phyloP scores from a whole-genome alignment of 2,113 vertebrate genomes.

The Pipra filicauda region DNA sequence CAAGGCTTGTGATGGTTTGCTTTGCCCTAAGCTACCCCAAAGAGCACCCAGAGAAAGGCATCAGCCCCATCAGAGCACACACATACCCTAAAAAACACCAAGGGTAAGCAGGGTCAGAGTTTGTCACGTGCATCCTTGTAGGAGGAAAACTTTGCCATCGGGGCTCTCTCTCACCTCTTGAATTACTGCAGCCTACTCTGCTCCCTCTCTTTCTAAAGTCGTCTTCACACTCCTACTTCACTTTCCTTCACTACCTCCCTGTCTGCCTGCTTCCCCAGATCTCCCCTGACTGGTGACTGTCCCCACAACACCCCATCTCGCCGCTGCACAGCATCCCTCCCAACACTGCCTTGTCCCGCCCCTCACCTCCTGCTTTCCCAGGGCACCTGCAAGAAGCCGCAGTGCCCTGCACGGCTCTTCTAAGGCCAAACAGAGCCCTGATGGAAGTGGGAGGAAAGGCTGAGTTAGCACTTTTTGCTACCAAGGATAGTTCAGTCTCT shows the following conservation, averaged over 20 bases:
- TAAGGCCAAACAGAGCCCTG: neutral
- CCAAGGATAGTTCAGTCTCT: neutral
- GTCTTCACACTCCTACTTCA: neutral
- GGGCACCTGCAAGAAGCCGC: neutral
- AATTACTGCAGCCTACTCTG: neutral
- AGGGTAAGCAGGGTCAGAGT: neutral
- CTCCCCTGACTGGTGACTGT: neutral
- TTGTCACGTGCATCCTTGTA: neutral
- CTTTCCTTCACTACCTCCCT: neutral
- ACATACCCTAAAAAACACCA: neutral
- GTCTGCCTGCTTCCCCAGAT: neutral
- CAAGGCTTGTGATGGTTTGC: neutral
- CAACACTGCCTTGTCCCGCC: neutral
- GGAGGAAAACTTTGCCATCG: neutral
- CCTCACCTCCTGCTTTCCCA: neutral
- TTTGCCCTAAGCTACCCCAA: neutral
- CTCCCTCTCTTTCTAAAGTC: neutral
- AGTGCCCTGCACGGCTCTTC: neutral
- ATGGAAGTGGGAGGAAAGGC: neutral
- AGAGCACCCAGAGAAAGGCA: neutral
- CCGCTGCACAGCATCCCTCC: neutral
- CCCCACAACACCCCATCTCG: neutral
- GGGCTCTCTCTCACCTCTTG: neutral
- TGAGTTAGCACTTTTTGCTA: slow-evolving; percentile 34
- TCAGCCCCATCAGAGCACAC: neutral